These are phyloP conservation scores for Trachelus iudaicus DNA, from an alignment of 2,888 invertebrate species.

Conservation along the genomic window DNA sequence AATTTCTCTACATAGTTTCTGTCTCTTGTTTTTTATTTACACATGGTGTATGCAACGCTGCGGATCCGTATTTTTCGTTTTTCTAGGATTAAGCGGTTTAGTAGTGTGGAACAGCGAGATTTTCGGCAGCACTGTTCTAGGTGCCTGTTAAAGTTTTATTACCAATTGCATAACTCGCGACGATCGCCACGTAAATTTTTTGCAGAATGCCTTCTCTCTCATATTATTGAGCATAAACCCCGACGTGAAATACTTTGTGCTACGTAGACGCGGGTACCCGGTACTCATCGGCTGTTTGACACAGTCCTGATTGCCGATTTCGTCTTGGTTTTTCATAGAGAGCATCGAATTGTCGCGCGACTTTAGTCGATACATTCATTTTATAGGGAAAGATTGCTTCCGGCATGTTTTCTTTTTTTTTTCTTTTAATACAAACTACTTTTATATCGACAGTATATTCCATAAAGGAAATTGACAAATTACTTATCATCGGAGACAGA, in stretches of 20 bases:
- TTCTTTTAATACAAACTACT: conserved; percentile 1
- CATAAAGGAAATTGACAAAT: neutral
- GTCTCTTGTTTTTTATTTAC: neutral
- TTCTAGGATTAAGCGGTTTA: neutral
- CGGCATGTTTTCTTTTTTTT: neutral
- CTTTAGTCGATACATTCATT: neutral
- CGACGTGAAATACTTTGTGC: neutral
- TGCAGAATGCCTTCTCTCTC: neutral
- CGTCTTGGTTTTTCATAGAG: neutral
- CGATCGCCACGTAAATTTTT: neutral
- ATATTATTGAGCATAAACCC: neutral
- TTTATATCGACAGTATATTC: neutral
- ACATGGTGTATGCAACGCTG: conserved; percentile 16
- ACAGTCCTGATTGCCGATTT: neutral
- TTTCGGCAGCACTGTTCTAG: neutral
- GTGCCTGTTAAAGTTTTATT: neutral
- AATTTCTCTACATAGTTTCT: neutral
- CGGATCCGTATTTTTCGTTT: conserved; percentile 11
- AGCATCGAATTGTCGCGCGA: neutral
- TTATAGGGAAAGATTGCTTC: neutral
- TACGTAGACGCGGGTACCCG: neutral
- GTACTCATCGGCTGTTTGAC: neutral
- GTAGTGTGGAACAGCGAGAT: neutral
- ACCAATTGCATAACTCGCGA: neutral
- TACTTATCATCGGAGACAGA: neutral